These are phyloP conservation scores for Dicyrtoma fusca DNA, from an alignment of 2,888 invertebrate species.

Conservation along the genomic window DNA sequence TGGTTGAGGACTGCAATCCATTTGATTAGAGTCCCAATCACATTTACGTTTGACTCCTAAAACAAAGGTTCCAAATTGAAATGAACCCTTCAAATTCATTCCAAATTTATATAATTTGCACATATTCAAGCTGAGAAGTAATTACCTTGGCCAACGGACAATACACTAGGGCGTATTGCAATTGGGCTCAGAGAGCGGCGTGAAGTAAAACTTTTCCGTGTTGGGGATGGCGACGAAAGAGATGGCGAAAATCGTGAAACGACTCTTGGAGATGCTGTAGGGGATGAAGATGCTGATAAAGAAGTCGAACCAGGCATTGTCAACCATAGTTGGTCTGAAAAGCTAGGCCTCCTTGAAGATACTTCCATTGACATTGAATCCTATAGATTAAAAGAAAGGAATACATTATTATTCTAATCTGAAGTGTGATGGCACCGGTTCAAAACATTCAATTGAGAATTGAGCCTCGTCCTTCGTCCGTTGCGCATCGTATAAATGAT, in stretches of 20 bases:
- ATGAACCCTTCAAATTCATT: too few species aligned
- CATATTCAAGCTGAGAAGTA: too few species aligned
- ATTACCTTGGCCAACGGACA: conserved; percentile 47
- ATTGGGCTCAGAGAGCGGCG: conserved; percentile 55
- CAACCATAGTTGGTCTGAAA: conserved; percentile 55
- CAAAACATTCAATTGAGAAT: too few species aligned
- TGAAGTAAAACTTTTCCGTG: conserved; percentile 56
- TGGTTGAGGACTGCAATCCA: conserved; percentile 56
- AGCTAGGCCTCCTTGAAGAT: conserved; percentile 50
- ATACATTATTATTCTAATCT: not conserved
- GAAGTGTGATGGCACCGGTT: too few species aligned
- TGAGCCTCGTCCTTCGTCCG: too few species aligned
- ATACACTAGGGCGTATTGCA: conserved; percentile 55
- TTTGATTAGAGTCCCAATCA: conserved; percentile 55
- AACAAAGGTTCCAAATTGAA: not conserved
- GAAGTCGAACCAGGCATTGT: conserved; percentile 54
- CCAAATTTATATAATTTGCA: too few species aligned
- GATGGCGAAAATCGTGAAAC: conserved; percentile 54
- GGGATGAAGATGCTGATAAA: conserved; percentile 53
- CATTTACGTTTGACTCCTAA: conserved; percentile 55
- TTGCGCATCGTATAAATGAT: not conserved
- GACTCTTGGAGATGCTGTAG: conserved; percentile 54
- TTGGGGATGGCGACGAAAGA: conserved; percentile 55
- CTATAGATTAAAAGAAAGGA: conserved; percentile 31
- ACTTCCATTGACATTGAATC: conserved; percentile 57